Base-by-base conservation (phyloP, 2,113 vertebrate genomes). In the Salvelinus alpinus region DNA sequence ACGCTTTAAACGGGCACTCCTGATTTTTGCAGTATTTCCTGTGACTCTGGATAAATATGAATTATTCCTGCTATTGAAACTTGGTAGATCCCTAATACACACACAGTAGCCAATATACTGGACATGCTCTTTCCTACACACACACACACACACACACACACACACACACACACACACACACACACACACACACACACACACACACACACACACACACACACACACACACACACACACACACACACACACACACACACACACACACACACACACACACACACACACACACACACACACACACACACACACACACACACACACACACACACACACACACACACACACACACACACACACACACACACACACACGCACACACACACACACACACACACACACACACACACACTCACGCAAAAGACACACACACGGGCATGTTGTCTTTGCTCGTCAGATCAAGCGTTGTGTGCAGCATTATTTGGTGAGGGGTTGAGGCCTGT, bases 311-410 rank as follows among this genome's bases (percentile, higher is more conserved):
- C 4, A 69, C 14, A 64, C 34, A 18, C 38, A 69, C 14, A 12
- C 16, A 31, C 16, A 72, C n/a, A 27, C 68, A 62, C n/a, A 48
- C 47, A 48, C 12, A 13, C 12, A 48, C 47, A 11, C 9, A 64
- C 31, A 38, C 67, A 72, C 12, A 51, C 13, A 51, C 47, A 13
- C 3, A 51, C 12, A 14, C 12, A 73, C 2, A n/a, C 44, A 25
- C 16, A 72, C 5, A 16, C 48, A 72, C 73, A 47, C 9, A 73
- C 22, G 48, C 65, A 70, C 24, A 69, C 16, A 67, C 60, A 27
- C 25, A 5, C 25, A 70, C 6, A 72, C 12, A 59, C 44, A 62
- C 20, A 44, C 14, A 64, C 31, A 9, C 24, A 75, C 7, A 12
- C 16, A 31, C 6, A 72, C n/a, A 54, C 68, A 64, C 5, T 1